phyloP scores from a whole-genome alignment of 2,888 invertebrate genomes.

The Branchinecta sandiegonensis region DNA sequence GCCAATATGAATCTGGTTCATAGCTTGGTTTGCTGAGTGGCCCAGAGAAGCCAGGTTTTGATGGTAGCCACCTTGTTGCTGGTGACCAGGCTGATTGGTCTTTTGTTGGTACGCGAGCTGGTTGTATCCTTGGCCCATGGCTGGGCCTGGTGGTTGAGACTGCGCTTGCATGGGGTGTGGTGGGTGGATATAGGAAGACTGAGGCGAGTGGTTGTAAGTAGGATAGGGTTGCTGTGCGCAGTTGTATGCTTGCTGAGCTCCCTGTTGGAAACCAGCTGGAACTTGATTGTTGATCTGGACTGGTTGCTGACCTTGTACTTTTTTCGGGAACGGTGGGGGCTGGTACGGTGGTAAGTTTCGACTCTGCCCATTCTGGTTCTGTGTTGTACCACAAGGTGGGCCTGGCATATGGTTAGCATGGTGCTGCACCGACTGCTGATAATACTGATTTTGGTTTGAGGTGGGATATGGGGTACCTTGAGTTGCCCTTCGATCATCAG shows the following conservation, averaged over 20 bases:
- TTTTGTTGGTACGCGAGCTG: background rate
- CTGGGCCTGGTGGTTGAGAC: too few species aligned
- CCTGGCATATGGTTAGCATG: constrained; percentile 29
- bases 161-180: too few species aligned
- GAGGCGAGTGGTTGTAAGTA: background rate
- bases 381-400: background rate
- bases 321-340: constrained; percentile 45
- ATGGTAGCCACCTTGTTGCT: too few species aligned
- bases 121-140: background rate
- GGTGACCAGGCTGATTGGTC: background rate
- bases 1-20: background rate
- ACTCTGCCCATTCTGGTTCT: constrained; percentile 10
- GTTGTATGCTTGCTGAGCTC: background rate
- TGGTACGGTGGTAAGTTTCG: constrained; percentile 44
- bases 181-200: background rate
- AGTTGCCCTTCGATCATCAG: background rate
- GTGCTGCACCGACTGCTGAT: constrained; percentile 32
- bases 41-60: background rate
- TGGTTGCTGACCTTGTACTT: background rate
- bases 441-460: constrained; percentile 22
- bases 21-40: background rate
- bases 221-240: background rate
- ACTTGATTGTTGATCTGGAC: background rate
- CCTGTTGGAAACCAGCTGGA: background rate
- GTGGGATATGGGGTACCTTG: background rate